Evolutionary conservation across 1,140 invertebrate genomes (phyloP).

Genomic region (Bombus breviceps): DNA sequence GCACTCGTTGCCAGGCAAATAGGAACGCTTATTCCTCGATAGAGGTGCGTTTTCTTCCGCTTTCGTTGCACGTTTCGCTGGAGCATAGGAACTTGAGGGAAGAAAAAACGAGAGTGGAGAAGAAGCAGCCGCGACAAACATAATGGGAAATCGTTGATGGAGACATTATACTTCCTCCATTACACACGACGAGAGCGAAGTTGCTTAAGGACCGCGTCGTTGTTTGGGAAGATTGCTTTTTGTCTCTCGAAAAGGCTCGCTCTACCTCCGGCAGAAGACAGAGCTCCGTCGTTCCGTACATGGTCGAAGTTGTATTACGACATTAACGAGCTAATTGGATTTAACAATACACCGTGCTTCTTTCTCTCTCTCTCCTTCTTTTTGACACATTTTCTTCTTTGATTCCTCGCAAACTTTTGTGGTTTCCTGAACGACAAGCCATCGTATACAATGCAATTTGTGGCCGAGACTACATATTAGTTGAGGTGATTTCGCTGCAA

Average conservation of each 20-base stretch:
- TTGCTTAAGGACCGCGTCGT: constrained; percentile 6
- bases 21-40: not conserved
- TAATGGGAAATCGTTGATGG: constrained; percentile 66
- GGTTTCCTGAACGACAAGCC: no score
- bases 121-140: constrained; percentile 17
- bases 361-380: no score
- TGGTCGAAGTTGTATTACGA: constrained; percentile 9
- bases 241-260: not conserved
- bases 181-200: constrained; percentile 37
- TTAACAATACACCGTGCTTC: constrained; percentile 5
- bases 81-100: not conserved
- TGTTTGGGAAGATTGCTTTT: constrained; percentile 43
- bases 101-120: not conserved
- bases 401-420: not conserved
- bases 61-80: constrained; percentile 7
- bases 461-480: not conserved
- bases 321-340: constrained; percentile 24
- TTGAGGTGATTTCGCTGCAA: not conserved
- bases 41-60: not conserved
- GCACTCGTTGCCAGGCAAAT: not conserved
- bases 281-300: constrained; percentile 15
- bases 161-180: constrained; percentile 55
- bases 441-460: not conserved
- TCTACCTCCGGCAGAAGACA: not conserved
- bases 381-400: not conserved